These are phyloP conservation scores for Horisme vitalbata DNA, from an alignment of 2,888 invertebrate genomes.

Conservation along the genomic window DNA sequence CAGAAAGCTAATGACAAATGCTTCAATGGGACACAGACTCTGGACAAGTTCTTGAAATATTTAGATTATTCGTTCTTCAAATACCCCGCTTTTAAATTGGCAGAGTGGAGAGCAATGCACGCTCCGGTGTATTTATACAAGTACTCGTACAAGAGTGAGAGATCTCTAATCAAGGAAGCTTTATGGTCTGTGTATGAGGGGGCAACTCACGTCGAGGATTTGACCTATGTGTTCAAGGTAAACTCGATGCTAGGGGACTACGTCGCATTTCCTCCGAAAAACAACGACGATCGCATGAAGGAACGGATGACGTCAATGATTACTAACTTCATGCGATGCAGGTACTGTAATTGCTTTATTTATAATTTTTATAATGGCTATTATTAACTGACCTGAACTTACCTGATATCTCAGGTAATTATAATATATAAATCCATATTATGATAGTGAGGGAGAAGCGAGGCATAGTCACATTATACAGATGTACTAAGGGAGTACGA, in stretches of 20 bases:
- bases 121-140: constrained; percentile 68
- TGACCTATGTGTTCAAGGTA: constrained; percentile 59
- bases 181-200: constrained; percentile 47
- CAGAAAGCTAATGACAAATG: constrained; percentile 20
- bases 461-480: too few species aligned
- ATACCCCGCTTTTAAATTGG: constrained; percentile 34
- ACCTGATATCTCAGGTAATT: too few species aligned
- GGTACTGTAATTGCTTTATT: constrained; percentile 30
- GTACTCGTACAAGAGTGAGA: constrained; percentile 63
- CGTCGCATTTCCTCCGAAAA: constrained; percentile 23
- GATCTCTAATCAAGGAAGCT: constrained; percentile 58
- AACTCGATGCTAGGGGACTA: constrained; percentile 24
- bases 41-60: constrained; percentile 26
- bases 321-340: constrained; percentile 35
- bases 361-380: too few species aligned
- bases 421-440: too few species aligned
- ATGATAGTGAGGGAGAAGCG: too few species aligned
- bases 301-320: constrained; percentile 33
- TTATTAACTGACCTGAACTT: too few species aligned
- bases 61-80: constrained; percentile 31
- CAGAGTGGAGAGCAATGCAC: constrained; percentile 22
- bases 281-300: constrained; percentile 36
- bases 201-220: constrained; percentile 65
- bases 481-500: too few species aligned
- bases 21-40: constrained; percentile 25